phyloP scores from a whole-genome alignment of 2,797 vertebrate species.

The Protonibea diacanthus region DNA sequence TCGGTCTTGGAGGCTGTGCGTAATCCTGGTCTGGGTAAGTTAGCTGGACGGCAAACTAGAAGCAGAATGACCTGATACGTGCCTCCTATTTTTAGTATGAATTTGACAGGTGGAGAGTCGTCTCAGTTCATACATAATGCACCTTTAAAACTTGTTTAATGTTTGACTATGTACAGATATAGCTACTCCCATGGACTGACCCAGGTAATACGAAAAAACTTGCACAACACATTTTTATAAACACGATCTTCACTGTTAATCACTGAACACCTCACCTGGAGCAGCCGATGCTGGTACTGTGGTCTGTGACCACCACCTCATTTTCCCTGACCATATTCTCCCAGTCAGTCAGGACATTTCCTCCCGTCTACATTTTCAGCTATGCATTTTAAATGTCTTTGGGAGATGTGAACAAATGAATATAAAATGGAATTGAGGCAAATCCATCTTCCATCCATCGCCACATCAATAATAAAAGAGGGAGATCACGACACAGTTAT shows the following conservation, averaged over 20 bases:
- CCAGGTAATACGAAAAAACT: too few species aligned
- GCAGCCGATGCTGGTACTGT: neutral
- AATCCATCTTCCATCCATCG: constrained; percentile 4
- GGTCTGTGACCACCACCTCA: neutral
- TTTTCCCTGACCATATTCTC: neutral
- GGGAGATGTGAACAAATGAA: constrained; percentile 21
- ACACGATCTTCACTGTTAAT: neutral
- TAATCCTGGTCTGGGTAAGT: too few species aligned
- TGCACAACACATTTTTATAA: neutral
- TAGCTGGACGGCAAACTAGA: too few species aligned
- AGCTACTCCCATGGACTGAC: too few species aligned
- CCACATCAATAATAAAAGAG: constrained; percentile 43
- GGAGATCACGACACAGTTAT: constrained; percentile 22
- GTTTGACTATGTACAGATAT: too few species aligned
- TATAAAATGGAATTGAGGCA: constrained; percentile 15
- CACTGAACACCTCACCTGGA: neutral
- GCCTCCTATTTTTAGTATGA: too few species aligned
- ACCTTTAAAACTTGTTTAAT: too few species aligned
- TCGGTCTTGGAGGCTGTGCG: too few species aligned
- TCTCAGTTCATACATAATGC: too few species aligned
- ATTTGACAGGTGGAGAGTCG: too few species aligned
- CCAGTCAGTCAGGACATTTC: neutral
- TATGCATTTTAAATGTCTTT: constrained; percentile 37
- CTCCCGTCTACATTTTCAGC: neutral
- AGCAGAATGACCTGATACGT: too few species aligned